These are phyloP conservation scores for Macaria notata DNA, from an alignment of 2,888 invertebrate genomes.

Conservation along the genomic window DNA sequence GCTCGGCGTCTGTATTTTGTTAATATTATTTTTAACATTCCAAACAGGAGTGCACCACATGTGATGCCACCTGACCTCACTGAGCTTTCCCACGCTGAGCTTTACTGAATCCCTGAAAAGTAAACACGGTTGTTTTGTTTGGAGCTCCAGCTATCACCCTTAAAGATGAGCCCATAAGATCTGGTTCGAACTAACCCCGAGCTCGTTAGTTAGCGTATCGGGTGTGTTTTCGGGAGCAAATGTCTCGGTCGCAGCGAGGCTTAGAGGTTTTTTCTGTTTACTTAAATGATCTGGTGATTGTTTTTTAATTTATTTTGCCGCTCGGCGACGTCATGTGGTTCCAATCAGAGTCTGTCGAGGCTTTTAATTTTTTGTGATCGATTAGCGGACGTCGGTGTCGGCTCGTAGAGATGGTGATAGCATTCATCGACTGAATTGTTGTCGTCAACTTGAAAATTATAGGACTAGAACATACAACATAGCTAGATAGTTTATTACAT, in stretches of 20 bases:
- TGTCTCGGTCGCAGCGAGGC: slow-evolving; percentile 66
- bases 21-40: slow-evolving; percentile 76
- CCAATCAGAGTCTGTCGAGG: slow-evolving; percentile 69
- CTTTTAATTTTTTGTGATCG: slow-evolving; percentile 68
- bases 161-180: slow-evolving; percentile 46
- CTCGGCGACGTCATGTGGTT: slow-evolving; percentile 76
- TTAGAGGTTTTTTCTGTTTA: slow-evolving; percentile 75
- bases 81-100: slow-evolving; percentile 76
- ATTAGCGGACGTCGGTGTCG: slow-evolving; percentile 41
- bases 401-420: not conserved
- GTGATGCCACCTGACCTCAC: slow-evolving; percentile 77
- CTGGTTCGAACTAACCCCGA: slow-evolving; percentile 42
- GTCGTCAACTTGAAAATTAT: no score
- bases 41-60: slow-evolving; percentile 75
- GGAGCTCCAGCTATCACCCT: slow-evolving; percentile 50
- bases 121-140: slow-evolving; percentile 51
- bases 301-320: slow-evolving; percentile 80
- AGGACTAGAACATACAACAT: no score
- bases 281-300: slow-evolving; percentile 80
- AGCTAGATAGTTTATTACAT: no score
- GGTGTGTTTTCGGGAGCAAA: slow-evolving; percentile 70
- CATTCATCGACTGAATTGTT: not conserved
- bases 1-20: slow-evolving; percentile 62
- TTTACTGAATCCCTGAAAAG: slow-evolving; percentile 58
- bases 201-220: slow-evolving; percentile 39